Evolutionary conservation across 2,113 vertebrate species (phyloP).

Genomic region (Parotia lawesii): DNA sequence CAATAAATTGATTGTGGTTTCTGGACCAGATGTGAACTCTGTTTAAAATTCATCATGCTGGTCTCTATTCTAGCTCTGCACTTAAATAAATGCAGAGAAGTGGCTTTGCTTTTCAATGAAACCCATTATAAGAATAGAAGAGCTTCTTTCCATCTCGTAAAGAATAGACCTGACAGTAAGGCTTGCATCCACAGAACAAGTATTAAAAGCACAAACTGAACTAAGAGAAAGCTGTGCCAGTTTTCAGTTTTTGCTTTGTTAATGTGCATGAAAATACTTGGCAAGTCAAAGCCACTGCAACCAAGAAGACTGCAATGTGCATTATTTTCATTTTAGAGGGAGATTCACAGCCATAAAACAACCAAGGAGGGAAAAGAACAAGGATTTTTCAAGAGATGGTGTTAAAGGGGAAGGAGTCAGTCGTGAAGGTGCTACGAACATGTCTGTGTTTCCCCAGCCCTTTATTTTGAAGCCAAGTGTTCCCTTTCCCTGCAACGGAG

Average conservation of each 20-base stretch:
- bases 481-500: neutral
- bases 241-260: conserved; percentile 12
- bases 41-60: conserved; percentile 70
- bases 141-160: conserved; percentile 29
- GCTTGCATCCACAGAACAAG: neutral
- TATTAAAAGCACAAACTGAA: conserved; percentile 29
- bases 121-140: conserved; percentile 40
- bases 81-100: conserved; percentile 65
- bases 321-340: conserved; percentile 3
- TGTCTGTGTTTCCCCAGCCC: neutral
- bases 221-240: neutral
- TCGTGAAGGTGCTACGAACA: neutral
- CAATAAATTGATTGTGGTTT: conserved; percentile 73
- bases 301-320: neutral
- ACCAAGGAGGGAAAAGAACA: neutral
- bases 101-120: conserved; percentile 57
- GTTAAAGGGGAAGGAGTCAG: neutral
- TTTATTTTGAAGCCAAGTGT: neutral
- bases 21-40: conserved; percentile 73
- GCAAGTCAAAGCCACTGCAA: neutral
- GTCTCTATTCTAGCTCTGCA: conserved; percentile 47
- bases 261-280: conserved; percentile 18
- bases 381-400: neutral
- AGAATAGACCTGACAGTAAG: conserved; percentile 38
- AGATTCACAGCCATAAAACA: neutral